Evolutionary conservation across 2,113 vertebrate genomes (phyloP).

Genomic region (Elanoides forficatus): DNA sequence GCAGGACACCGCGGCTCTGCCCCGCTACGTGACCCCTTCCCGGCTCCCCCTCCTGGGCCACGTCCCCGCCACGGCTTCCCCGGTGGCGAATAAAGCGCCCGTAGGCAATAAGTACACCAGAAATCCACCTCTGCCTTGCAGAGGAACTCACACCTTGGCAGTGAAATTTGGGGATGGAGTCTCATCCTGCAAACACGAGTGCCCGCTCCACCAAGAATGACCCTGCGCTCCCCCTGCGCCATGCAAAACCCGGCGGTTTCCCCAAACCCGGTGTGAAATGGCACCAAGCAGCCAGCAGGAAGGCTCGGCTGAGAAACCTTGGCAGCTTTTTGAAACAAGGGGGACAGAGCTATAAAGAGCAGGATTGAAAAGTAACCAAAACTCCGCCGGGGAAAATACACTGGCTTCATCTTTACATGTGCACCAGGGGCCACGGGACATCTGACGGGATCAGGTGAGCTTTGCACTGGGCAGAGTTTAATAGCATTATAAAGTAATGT

Average conservation of each 20-base stretch:
- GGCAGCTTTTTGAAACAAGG: background rate
- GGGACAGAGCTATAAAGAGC: background rate
- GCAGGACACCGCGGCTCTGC: conserved; percentile 51
- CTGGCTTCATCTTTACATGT: conserved; percentile 4
- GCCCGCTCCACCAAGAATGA: background rate
- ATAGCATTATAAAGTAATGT: background rate
- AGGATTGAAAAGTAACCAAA: conserved; percentile 37
- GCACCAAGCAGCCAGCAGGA: background rate
- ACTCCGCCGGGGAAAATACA: background rate
- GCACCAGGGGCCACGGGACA: conserved; percentile 45
- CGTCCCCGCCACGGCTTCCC: background rate
- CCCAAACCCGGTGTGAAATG: background rate
- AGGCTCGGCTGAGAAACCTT: background rate
- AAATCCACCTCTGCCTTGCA: background rate
- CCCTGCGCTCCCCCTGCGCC: background rate
- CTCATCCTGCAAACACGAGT: background rate
- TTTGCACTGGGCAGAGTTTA: background rate
- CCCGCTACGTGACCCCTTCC: background rate
- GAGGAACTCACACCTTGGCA: conserved; percentile 24
- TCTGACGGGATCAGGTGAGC: conserved; percentile 76
- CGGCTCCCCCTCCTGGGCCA: background rate
- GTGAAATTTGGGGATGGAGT: background rate
- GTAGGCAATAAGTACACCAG: conserved; percentile 31
- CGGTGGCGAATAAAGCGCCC: background rate
- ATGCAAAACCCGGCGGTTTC: background rate